Evolutionary conservation across 2,113 vertebrate genomes (phyloP).

Genomic region (Pithys albifrons): DNA sequence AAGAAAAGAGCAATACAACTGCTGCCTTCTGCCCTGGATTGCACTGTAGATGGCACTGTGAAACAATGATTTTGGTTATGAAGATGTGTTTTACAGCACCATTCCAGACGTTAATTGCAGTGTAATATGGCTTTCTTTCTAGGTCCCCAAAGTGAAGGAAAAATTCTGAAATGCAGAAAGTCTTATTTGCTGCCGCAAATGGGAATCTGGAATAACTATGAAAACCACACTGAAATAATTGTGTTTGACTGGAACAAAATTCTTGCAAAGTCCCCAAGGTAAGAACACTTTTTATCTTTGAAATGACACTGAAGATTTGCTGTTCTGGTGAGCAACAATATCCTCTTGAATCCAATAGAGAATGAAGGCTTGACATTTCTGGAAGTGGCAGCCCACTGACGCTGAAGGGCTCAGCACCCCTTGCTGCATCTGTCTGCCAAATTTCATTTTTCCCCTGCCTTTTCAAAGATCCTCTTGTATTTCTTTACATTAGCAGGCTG

Average conservation of each 20-base stretch:
- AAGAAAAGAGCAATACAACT: neutral
- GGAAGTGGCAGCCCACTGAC: neutral
- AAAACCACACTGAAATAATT: slow-evolving; percentile 72
- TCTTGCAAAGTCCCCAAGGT: slow-evolving; percentile 76
- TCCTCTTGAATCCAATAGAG: slow-evolving; percentile 31
- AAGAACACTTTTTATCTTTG: slow-evolving; percentile 65
- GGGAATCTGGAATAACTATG: slow-evolving; percentile 71
- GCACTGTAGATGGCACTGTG: slow-evolving; percentile 26
- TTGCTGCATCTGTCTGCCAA: slow-evolving; percentile 27
- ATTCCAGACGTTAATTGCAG: slow-evolving; percentile 58
- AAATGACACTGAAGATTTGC: slow-evolving; percentile 40
- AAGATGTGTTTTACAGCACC: slow-evolving; percentile 22
- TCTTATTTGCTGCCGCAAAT: slow-evolving; percentile 65
- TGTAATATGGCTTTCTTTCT: slow-evolving; percentile 51
- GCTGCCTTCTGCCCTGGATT: neutral
- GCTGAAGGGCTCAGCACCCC: slow-evolving; percentile 14
- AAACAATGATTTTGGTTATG: slow-evolving; percentile 14
- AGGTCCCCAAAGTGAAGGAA: slow-evolving; percentile 66
- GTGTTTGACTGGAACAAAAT: slow-evolving; percentile 73
- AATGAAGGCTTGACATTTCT: slow-evolving; percentile 56
- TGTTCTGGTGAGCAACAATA: slow-evolving; percentile 43
- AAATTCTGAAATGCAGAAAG: slow-evolving; percentile 71
- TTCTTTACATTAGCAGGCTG: neutral
- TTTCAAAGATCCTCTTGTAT: neutral
- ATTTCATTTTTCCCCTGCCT: neutral